phyloP scores from a whole-genome alignment of 2,797 vertebrate genomes.

The Pyrocephalus nanus region DNA sequence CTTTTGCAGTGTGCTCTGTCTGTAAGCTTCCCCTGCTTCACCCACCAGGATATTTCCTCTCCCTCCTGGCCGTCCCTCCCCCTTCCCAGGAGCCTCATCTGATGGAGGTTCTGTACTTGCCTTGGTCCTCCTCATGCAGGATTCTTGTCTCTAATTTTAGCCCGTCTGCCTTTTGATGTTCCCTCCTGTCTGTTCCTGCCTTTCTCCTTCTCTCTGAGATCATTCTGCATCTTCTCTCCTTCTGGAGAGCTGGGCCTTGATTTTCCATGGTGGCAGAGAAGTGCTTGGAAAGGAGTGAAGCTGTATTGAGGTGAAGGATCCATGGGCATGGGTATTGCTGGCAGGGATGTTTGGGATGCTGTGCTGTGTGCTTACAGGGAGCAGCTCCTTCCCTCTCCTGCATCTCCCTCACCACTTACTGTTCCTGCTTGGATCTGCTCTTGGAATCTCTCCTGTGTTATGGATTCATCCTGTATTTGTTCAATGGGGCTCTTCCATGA shows the following conservation, averaged over 20 bases:
- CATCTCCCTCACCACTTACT: too few relatives aligned
- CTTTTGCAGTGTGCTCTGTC: background rate
- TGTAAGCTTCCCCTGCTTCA: background rate
- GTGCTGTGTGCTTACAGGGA: background rate
- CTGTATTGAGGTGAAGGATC: background rate
- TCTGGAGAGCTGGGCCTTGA: background rate
- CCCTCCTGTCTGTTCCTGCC: conserved; percentile 35
- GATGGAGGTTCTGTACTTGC: background rate
- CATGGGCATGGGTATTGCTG: background rate
- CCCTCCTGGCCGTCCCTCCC: background rate
- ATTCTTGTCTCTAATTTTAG: conserved; percentile 59
- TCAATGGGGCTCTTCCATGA: accelerated
- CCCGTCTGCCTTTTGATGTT: conserved; percentile 23
- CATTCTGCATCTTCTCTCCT: background rate
- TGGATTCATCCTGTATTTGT: background rate
- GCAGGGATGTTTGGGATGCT: background rate
- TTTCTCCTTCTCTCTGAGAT: conserved; percentile 2
- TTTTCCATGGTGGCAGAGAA: background rate
- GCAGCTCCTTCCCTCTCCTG: background rate
- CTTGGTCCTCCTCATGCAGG: background rate
- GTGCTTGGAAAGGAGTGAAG: background rate
- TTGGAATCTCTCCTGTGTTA: background rate
- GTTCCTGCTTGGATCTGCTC: background rate
- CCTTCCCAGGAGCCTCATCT: background rate
- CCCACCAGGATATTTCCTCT: background rate